These are phyloP conservation scores for Noctua janthina DNA, from an alignment of 2,888 invertebrate genomes.

Conservation along the genomic window DNA sequence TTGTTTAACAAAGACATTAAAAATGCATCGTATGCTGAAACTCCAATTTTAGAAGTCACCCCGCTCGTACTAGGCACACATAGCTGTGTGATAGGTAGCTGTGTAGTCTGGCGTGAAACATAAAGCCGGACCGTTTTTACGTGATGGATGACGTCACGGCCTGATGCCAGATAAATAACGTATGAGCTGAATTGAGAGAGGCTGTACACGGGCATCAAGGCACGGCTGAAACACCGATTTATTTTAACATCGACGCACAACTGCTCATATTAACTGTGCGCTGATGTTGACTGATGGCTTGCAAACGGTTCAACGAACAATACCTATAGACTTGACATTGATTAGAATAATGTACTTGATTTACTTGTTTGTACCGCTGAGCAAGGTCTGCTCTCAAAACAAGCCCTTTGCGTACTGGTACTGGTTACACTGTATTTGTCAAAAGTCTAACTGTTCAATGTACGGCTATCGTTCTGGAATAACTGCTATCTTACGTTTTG, in stretches of 20 bases:
- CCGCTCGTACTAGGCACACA: background rate
- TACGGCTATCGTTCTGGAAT: background rate
- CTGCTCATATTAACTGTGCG: conserved; percentile 37
- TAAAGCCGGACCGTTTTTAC: conserved; percentile 32
- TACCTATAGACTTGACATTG: conserved; percentile 18
- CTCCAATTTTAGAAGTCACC: conserved; percentile 15
- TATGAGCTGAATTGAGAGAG: conserved; percentile 58
- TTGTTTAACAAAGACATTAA: background rate
- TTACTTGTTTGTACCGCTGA: conserved; percentile 5
- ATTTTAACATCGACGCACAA: conserved; percentile 34
- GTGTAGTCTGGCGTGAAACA: conserved; percentile 8
- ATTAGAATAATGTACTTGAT: conserved; percentile 19
- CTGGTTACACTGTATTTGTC: conserved; percentile 6
- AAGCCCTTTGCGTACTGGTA: background rate
- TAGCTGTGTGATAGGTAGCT: conserved; percentile 15
- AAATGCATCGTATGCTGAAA: conserved; percentile 9
- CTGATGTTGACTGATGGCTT: conserved; percentile 49
- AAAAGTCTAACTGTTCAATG: background rate
- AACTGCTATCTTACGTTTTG: background rate
- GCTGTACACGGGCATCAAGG: conserved; percentile 22
- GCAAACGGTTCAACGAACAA: background rate
- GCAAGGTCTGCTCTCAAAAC: background rate
- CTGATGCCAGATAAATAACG: conserved; percentile 60
- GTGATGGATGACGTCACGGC: conserved; percentile 63
- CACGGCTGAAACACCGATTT: conserved; percentile 42